Conservation (phyloP, 2,888 invertebrate genomes). For the Hecatera dysodea region DNA sequence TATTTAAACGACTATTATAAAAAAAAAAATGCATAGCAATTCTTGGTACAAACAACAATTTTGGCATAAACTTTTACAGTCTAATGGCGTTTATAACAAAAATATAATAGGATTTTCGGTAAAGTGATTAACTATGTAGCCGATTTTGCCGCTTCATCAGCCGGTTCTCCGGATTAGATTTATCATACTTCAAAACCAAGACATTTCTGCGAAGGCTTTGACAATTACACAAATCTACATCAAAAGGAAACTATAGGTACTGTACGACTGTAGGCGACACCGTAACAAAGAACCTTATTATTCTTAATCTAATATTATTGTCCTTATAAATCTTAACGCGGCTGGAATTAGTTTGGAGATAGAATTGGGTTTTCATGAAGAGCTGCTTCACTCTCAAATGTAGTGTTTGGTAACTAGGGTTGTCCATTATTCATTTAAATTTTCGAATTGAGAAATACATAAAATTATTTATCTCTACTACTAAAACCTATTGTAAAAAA, state of each 20-base stretch:
- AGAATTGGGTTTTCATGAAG: conserved; percentile 18
- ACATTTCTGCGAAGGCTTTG: conserved; percentile 39
- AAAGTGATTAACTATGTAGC: background rate
- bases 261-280: conserved; percentile 12
- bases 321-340: conserved; percentile 51
- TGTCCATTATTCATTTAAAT: background rate
- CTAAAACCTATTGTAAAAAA: background rate
- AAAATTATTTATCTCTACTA: background rate
- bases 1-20: too few relatives aligned
- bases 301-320: conserved; percentile 55
- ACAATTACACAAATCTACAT: conserved; percentile 50
- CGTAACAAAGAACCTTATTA: conserved; percentile 51
- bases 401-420: background rate
- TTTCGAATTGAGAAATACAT: background rate
- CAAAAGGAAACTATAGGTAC: conserved; percentile 50
- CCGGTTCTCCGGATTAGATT: conserved; percentile 7
- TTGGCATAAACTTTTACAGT: background rate
- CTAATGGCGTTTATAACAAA: background rate
- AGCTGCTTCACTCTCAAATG: background rate
- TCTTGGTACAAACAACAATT: background rate
- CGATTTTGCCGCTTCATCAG: conserved; percentile 7
- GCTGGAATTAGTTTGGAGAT: conserved; percentile 58
- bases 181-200: conserved; percentile 18
- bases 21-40: background rate
- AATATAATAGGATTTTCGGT: background rate